These are phyloP conservation scores for Zaprionus ghesquierei DNA, from an alignment of 1,140 invertebrate genomes.

Conservation along the genomic window DNA sequence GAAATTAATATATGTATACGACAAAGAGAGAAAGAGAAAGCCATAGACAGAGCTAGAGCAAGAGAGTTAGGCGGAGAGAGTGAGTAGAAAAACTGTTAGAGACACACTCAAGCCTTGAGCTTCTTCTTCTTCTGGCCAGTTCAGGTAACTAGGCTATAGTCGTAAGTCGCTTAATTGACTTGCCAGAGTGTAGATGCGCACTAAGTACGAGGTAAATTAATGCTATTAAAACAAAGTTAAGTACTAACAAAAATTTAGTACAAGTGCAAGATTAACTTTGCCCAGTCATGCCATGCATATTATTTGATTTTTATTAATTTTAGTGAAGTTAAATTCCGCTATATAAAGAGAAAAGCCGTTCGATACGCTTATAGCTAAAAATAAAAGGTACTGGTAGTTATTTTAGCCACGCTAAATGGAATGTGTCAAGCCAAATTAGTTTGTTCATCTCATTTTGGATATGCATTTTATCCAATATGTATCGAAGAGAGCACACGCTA, in stretches of 20 bases:
- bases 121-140: slow-evolving; percentile 13
- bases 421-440: background rate
- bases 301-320: background rate
- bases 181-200: slow-evolving; percentile 34
- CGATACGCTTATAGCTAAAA: background rate
- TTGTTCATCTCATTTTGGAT: background rate
- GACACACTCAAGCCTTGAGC: background rate
- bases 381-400: background rate
- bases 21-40: no score
- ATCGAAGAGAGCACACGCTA: background rate
- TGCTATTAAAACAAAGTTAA: slow-evolving; percentile 14
- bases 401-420: background rate
- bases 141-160: slow-evolving; percentile 44
- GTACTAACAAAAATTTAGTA: background rate
- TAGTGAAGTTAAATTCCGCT: background rate
- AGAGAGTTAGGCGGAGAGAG: background rate
- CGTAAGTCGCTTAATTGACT: slow-evolving; percentile 69
- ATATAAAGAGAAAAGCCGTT: background rate
- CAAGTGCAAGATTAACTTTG: background rate
- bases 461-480: background rate
- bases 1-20: slow-evolving; percentile 59
- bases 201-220: slow-evolving; percentile 27
- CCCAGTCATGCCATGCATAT: background rate
- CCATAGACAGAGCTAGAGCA: background rate
- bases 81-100: background rate